Evolutionary conservation across 2,113 vertebrate genomes (phyloP).

Genomic region (Genyomyrus donnyi): DNA sequence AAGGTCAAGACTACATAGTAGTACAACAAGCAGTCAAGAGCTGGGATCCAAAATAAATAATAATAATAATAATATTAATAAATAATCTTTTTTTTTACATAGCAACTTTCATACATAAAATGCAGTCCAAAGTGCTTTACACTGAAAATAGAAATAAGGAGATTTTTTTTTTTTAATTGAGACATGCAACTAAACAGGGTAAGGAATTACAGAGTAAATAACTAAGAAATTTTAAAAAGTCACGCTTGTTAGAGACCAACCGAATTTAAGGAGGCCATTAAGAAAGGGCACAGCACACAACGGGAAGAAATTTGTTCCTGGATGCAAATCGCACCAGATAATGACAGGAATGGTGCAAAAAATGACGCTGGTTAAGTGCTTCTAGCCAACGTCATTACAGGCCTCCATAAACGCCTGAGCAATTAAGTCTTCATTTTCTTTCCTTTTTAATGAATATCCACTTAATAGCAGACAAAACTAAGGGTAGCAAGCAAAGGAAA

Average conservation of each 20-base stretch:
- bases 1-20: neutral
- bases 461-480: slow-evolving; percentile 25
- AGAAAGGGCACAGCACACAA: neutral
- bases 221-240: neutral
- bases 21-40: neutral
- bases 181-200: too few species aligned
- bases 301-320: neutral
- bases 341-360: neutral
- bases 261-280: neutral
- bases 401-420: slow-evolving; percentile 33
- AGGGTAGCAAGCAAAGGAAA: slow-evolving; percentile 21
- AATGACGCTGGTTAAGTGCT: neutral
- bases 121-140: too few species aligned
- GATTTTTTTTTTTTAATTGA: too few species aligned
- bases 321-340: neutral
- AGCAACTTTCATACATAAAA: too few species aligned
- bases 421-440: slow-evolving; percentile 29
- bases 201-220: too few species aligned
- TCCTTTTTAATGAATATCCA: slow-evolving; percentile 30
- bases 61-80: too few species aligned
- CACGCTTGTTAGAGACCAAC: neutral
- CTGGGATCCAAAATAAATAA: neutral
- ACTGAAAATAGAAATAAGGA: too few species aligned
- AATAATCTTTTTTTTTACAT: too few species aligned
- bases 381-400: slow-evolving; percentile 22